Percentiles rank a stretch among this genome's conserved stretches.
These are phyloP conservation scores for Muraenolepis orangiensis DNA, from an alignment of 2,797 vertebrate species.

Conservation along the genomic window DNA sequence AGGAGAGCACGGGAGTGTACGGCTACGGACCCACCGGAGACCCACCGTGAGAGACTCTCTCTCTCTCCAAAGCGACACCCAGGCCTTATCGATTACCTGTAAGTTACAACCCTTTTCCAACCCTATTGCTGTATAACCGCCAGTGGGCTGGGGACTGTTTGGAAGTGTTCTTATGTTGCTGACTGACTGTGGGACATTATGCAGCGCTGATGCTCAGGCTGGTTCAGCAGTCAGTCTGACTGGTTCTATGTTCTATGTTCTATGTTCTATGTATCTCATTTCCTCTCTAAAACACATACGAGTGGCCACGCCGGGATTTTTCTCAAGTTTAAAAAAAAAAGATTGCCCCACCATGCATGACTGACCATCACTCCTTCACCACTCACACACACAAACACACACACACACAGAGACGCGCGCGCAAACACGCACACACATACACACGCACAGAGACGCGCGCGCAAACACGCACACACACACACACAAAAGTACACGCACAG, in stretches of 20 bases:
- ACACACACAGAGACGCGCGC: conserved; percentile 19
- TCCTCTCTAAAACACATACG: not conserved
- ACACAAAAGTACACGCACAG: too few species aligned
- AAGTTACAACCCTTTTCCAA: not conserved
- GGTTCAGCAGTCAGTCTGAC: too few species aligned
- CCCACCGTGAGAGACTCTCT: not conserved
- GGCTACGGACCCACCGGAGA: conserved; percentile 3
- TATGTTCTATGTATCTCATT: too few species aligned
- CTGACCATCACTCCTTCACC: too few species aligned
- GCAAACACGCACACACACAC: conserved; percentile 14
- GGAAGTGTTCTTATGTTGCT: not conserved
- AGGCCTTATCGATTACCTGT: not conserved
- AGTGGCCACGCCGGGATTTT: not conserved
- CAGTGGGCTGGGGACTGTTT: not conserved
- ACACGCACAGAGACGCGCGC: conserved; percentile 18
- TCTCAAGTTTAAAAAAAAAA: not conserved
- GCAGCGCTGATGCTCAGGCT: too few species aligned
- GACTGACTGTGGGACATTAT: not conserved
- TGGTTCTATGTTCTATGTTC: too few species aligned
- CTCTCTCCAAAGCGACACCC: not conserved
- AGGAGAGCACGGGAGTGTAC: conserved; percentile 9
- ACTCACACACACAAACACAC: conserved; percentile 20
- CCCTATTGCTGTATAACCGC: not conserved
- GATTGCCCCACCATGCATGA: too few species aligned
- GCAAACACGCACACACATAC: conserved; percentile 24